Base-by-base conservation (phyloP, 2,888 invertebrate genomes). In the Callyntrura guangdongensis region DNA sequence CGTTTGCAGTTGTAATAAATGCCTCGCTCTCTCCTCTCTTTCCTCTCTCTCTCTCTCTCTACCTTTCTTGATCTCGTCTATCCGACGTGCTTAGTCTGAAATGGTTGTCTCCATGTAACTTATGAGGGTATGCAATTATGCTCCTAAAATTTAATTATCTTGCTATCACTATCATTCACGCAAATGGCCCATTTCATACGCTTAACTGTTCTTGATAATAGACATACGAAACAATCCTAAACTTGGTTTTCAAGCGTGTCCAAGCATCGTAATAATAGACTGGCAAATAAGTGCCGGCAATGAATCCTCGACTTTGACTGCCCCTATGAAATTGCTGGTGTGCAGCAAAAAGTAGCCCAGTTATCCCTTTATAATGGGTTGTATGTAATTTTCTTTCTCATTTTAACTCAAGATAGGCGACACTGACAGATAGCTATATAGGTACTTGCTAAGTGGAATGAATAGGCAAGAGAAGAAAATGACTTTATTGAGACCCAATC, bases 171-270 rank as follows among this genome's bases (percentile, higher is more conserved):
- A 36, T 59, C 61, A 61, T 81, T 81, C 81, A 81, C 81, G 14
- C 36, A 81, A 81, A 81, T 81, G 81, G 45, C 36, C 81, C 81
- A 81, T 81, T 81, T 59, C 59, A 9, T 81, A 11, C 36, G 27
- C 8, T 17, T 45, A 22, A 69, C 12, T 36, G 11, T 69, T 69
- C n/a, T 22, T 56, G 79, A 56, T 79, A 56, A 25, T 8, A 9
- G 27, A 56, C 25, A 36, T 56, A 0, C 0, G 25, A 53, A 56
- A n/a, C 9, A n/a, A 27, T 27, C 12, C 36, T 25, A n/a, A 20
- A 53, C 27, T 20, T 79, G 5, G 25, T 27, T 79, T 53, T 79
- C 56, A 79, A 27, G 36, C 56, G 56, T 56, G 56, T 59, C 49
- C 74, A 20, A 77, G 27, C 8, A 5, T 8, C 59, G 56, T 56